These are phyloP conservation scores for Zeugodacus cucurbitae DNA, from an alignment of 1,140 invertebrate genomes.

Conservation along the genomic window DNA sequence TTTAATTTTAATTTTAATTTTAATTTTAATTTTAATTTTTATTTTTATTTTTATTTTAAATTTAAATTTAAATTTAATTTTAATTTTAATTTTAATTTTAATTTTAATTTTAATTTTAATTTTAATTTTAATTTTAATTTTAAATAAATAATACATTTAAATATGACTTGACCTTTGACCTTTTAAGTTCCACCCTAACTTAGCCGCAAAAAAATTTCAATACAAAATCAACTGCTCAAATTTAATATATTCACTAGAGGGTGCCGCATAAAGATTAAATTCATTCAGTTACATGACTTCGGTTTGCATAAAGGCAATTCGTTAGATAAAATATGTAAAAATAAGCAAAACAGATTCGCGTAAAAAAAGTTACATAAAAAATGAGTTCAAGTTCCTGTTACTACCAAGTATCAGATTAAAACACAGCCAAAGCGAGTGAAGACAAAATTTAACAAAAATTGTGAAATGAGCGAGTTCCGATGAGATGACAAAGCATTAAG, in stretches of 20 bases:
- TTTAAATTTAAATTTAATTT: too few relatives aligned
- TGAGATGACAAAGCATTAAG: too few relatives aligned
- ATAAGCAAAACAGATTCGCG: not conserved
- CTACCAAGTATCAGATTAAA: not conserved
- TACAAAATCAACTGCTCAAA: not conserved
- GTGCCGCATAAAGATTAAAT: not conserved
- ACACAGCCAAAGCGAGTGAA: not conserved
- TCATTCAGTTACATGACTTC: not conserved
- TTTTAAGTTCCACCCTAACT: too few relatives aligned
- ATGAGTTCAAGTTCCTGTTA: not conserved
- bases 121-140: too few relatives aligned
- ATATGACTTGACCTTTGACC: too few relatives aligned
- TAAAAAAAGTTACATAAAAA: not conserved
- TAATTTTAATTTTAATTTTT: too few relatives aligned
- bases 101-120: too few relatives aligned
- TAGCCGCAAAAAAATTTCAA: not conserved
- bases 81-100: too few relatives aligned
- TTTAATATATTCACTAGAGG: not conserved
- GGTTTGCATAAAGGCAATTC: not conserved
- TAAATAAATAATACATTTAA: too few relatives aligned
- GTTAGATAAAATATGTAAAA: not conserved
- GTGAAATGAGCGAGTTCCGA: not conserved
- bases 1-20: too few relatives aligned
- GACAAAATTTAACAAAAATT: not conserved
- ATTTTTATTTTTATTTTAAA: too few relatives aligned